Evolutionary conservation across 2,113 vertebrate species (phyloP), one percentile per base, ranked within the genome.

Genomic region (Irena cyanogastra): DNA sequence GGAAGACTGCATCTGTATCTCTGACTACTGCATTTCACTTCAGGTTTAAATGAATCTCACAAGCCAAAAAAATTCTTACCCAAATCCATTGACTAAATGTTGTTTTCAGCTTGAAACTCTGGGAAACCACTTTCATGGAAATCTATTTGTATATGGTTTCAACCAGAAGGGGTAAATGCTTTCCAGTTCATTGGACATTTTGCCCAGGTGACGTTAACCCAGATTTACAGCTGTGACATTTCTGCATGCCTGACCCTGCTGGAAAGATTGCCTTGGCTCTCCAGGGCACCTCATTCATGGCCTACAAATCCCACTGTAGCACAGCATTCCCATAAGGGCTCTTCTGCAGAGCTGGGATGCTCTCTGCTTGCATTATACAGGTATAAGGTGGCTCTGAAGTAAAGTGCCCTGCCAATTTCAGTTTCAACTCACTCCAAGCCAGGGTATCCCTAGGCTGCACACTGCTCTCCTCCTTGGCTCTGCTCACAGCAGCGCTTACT

Each of bases 201-300:
- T 84, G 82, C 68, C 53, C 60, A 81, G 84, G 75, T 91, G 87
- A 94, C 85, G 60, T 50, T 90, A 88, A 75, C 80, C 15, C 42
- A 93, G 33, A 94, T 93, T 89, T 83, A 59, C 72, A 85, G 66
- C 94, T 82, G 63, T 93, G 95, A 90, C 59, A 83, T 94, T 90
- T 93, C 76, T 92, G n/a, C 24, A 35, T 8, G 2, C 59, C 81
- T 54, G 31, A 18, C 56, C 21, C 39, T 35, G 33, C 35, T 0
- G 4, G 54, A 60, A 92, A 90, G 50, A 13, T 68, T 70, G 76
- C 23, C 75, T 80, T 87, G 76, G n/a, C 45, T 83, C 39, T 61
- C 61, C 63, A 42, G n/a, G 33, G 17, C 39, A 50, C 33, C 24
- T 39, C 8, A 27, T 85, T 78, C 12, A 4, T 54, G 53, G n/a